These are phyloP conservation scores for Tiliacea citrago DNA, from an alignment of 2,888 invertebrate species.

Conservation along the genomic window DNA sequence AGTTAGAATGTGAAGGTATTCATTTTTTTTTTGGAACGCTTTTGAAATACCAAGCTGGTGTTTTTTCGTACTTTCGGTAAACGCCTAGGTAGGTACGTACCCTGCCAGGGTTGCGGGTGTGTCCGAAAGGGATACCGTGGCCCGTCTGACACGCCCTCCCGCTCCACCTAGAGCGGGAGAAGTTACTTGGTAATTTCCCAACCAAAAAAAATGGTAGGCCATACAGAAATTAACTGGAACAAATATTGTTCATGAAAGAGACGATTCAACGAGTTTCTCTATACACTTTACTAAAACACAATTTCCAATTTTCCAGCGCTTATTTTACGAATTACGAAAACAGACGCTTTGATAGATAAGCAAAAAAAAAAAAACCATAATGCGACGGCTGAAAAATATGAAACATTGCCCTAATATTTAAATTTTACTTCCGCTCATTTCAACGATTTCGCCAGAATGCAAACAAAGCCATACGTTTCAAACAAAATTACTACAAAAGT, in stretches of 20 bases:
- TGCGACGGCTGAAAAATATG: background rate
- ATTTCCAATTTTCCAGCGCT: background rate
- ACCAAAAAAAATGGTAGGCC: no score
- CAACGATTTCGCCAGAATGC: slow-evolving; percentile 24
- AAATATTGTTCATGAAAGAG: background rate
- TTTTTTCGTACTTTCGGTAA: background rate
- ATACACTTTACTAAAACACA: background rate
- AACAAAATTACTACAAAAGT: slow-evolving; percentile 21
- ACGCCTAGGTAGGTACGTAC: background rate
- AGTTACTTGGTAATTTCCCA: no score
- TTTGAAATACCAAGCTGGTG: background rate
- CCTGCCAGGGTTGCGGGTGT: no score
- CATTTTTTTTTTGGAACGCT: background rate
- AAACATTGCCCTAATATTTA: slow-evolving; percentile 12
- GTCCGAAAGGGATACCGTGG: no score
- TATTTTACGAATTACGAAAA: background rate
- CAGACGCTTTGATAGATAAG: background rate
- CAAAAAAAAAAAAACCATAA: background rate
- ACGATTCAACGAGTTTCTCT: background rate
- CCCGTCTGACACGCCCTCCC: no score
- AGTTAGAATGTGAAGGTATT: slow-evolving; percentile 5
- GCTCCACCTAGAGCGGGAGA: no score
- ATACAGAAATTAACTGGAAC: no score
- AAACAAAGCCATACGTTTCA: slow-evolving; percentile 24
- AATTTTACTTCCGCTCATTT: slow-evolving; percentile 13